Base-by-base conservation (phyloP, 2,888 invertebrate species). In the Pyrrhosoma nymphula region DNA sequence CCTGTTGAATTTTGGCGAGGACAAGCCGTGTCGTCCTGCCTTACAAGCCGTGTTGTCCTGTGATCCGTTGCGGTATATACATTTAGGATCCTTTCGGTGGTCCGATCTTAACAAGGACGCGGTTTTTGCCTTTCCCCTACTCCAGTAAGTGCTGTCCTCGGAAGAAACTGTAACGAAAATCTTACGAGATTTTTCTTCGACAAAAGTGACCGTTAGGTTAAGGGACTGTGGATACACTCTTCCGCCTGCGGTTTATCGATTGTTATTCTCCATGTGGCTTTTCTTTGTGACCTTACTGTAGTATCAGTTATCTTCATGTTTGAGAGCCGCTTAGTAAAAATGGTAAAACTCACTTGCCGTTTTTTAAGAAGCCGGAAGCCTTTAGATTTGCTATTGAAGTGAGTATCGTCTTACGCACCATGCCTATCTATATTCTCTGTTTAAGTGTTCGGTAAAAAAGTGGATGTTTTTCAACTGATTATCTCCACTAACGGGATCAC, bases 161-260 rank as follows among this genome's bases (percentile, higher is more conserved):
- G 69, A 93, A 69, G 93, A 93, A 93, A 75, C 26, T 63, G 69
- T 75, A 35, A 82, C 82, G 82, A 82, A 82, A 82, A 82, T 35
- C 82, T 35, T 82, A 3, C 23, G 47, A 23, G 63, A 60, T 60
- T 63, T 39, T 47, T 8, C n/a, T 1, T 69, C 55, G 23, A 69
- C 18, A 69, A 93, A 47, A 16, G 75, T 47, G 35, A 47, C 93
- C 93, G 93, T 93, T 93, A 93, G 75, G 93, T 35, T 63, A 26
- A 30, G 63, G 47, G 2, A 47, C 56, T 35, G 14, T 3, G 69
- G 69, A 82, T 55, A 55, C 39, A 88, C 6, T 47, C 55, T 47
- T 89, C 55, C 23, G 69, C 55, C 47, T 75, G 47, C 63, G 39
- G 82, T 82, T 35, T 82, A 18, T n/a, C 23, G 93, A 69, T 93